These are phyloP conservation scores for Spilosoma lubricipeda DNA, from an alignment of 2,888 invertebrate genomes.

Conservation along the genomic window DNA sequence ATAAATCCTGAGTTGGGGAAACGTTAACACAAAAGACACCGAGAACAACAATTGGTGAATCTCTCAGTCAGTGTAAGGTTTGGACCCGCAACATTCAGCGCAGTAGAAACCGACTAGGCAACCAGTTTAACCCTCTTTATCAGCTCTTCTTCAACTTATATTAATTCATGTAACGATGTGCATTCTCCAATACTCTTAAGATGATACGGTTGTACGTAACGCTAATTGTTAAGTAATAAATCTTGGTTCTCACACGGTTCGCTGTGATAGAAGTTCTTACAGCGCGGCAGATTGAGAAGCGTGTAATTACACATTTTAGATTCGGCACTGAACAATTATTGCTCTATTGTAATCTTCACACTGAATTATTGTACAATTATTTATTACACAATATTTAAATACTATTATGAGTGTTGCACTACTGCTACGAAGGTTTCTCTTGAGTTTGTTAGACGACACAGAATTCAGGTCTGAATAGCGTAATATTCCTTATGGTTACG, in stretches of 20 bases:
- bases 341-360: background rate
- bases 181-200: background rate
- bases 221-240: constrained; percentile 6
- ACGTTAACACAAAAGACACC: no score
- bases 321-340: background rate
- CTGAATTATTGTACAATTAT: constrained; percentile 11
- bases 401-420: background rate
- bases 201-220: background rate
- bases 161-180: background rate
- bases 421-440: background rate
- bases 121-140: no score
- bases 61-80: no score
- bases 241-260: constrained; percentile 12
- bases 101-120: no score
- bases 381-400: background rate
- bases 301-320: constrained; percentile 18
- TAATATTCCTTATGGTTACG: no score
- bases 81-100: no score
- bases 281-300: background rate
- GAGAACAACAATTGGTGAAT: no score
- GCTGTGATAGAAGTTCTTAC: constrained; percentile 1
- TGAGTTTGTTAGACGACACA: no score
- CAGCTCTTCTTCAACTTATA: no score
- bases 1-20: no score
- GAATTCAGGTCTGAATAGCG: no score